Evolutionary conservation across 2,888 invertebrate genomes (phyloP), one percentile per base, ranked within the genome.

Genomic region (Erebia aethiops): DNA sequence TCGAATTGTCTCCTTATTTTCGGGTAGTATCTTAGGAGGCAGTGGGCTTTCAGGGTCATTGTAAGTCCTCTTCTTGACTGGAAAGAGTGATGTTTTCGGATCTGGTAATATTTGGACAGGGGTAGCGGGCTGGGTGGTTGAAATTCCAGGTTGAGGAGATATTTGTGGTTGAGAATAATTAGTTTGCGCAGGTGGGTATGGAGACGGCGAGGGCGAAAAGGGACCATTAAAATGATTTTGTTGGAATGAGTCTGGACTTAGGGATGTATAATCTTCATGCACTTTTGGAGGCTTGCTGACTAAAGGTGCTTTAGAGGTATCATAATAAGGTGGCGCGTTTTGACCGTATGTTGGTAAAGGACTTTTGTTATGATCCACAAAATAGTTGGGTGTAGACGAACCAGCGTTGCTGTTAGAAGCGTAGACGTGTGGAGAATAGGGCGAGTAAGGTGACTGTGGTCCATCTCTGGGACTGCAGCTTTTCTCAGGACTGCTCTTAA

Each of bases 401-500:
- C 87, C 90, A 16, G 85, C 76, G 1, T 82, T 82, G 74, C 80
- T 89, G 66, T 91, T 89, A 1, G 88, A 86, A 14, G 88, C 92
- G 73, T 94, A 94, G 2, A 93, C 94, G 75, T 94, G 93, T 76
- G 89, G 92, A 7, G 90, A 88, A 74, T 92, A 92, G 8, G 90
- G 87, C 1, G 93, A 91, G 76, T 88, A 93, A 2, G 93, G 93
- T 0, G 93, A 93, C 54, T 89, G 91, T 0, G 95, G 95, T 69
- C 95, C 96, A 78, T 97, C 95, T 61, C 96, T 94, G 0, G 97
- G 97, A 82, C 97, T 97, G 81, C 96, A 96, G 77, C 96, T 97
- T 82, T 97, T 97, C 78, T 97, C 97, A 0, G 97, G 97, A 79
- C 97, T 97, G 79, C 96, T 96, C 83, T 97, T 97, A 5, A 96